Base-by-base conservation (phyloP, 2,888 invertebrate species). In the Dolichopus griseipennis region DNA sequence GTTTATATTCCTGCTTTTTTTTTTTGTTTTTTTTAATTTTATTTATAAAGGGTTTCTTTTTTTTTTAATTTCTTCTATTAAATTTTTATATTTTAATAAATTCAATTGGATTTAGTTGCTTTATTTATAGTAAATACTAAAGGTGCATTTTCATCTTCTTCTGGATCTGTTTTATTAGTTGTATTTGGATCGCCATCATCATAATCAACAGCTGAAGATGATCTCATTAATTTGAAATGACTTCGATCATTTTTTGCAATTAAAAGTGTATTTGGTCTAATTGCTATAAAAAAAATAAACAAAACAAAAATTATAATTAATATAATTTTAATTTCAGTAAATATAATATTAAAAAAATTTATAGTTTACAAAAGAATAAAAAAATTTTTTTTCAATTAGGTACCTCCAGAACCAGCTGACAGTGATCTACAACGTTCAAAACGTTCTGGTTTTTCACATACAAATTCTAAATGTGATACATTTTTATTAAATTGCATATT, bases 201-300 rank as follows among this genome's bases (percentile, higher is more conserved):
- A 68, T 81, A 81, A 71, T 81, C 81, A 21, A 81, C 77, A n/a
- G n/a, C 27, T 2, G 81, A 81, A 4, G 78, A 76, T 27, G 81
- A 80, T 66, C 81, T 79, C 61, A 78, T 75, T 69, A 81, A 72
- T 71, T 81, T 81, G 69, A 80, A 79, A 70, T 80, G 80, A 27
- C 78, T 73, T 37, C 75, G 72, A 68, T 81, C 81, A 70, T 75
- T 77, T 73, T 78, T 77, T 12, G 79, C 78, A 66, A 81, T 76
- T 61, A 81, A 78, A 71, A 81, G 72, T 3, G 81, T 80, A 4
- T 79, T 80, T n/a, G 81, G 81, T 21, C 81, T 74, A 69, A 81
- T 81, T 81, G 64, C 1, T 68, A 68, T 41, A 66, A 4, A 12
- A 43, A 43, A 1, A 18, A 37, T 37, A 27, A 66, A 64, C 66